Percentiles rank a stretch among this genome's conserved stretches.
Conservation (phyloP, 1,140 invertebrate genomes). For the Apolygus lucorum region DNA sequence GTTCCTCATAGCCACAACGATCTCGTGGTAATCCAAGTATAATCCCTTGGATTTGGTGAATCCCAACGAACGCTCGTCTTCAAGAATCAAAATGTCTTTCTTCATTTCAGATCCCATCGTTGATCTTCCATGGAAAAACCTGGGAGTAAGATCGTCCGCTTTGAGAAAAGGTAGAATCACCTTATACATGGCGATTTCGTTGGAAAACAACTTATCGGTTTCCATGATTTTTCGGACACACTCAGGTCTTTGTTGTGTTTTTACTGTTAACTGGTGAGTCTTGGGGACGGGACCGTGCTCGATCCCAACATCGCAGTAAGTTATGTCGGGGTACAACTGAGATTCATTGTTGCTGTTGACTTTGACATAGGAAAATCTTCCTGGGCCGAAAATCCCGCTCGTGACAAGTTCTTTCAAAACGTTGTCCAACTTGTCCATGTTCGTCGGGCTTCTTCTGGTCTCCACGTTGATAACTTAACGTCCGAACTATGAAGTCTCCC, state of each 20-base stretch:
- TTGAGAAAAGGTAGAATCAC: slow-evolving; percentile 9
- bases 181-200: slow-evolving; percentile 19
- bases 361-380: background rate
- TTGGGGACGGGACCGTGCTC: slow-evolving; percentile 6
- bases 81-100: background rate
- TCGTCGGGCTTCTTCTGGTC: too few species aligned
- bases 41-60: background rate
- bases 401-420: background rate
- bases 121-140: background rate
- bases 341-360: background rate
- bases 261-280: background rate
- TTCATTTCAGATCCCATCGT: background rate
- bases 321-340: background rate
- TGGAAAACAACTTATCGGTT: slow-evolving; percentile 1
- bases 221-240: background rate
- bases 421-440: background rate
- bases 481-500: too few species aligned
- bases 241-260: background rate
- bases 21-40: slow-evolving; percentile 4
- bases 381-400: background rate
- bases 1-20: background rate
- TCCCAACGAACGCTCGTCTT: background rate
- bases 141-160: background rate
- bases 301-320: background rate
- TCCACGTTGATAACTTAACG: too few species aligned